Percentiles rank a stretch among this genome's conserved stretches.
phyloP scores from a whole-genome alignment of 2,113 vertebrate genomes.

The Strix aluco region DNA sequence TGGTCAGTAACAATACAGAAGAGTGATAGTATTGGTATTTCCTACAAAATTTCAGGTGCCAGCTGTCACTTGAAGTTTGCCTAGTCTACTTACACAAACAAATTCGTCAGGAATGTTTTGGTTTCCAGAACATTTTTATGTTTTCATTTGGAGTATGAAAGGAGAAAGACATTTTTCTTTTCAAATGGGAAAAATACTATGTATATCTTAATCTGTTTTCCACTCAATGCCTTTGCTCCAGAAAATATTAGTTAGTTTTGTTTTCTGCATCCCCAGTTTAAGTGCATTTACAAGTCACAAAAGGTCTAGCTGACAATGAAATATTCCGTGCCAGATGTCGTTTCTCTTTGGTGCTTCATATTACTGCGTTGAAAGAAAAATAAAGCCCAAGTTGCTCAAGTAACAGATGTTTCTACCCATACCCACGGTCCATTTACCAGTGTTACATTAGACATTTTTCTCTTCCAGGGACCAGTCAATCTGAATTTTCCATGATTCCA shows the following conservation, averaged over 20 bases:
- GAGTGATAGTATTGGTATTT: constrained; percentile 17
- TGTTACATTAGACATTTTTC: background rate
- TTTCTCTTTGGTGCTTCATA: background rate
- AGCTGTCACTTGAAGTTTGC: constrained; percentile 24
- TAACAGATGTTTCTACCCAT: constrained; percentile 31
- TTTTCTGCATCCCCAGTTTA: background rate
- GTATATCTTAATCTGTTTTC: background rate
- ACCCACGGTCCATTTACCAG: background rate
- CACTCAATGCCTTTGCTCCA: background rate
- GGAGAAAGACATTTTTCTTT: background rate
- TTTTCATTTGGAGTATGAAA: background rate
- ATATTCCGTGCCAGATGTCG: background rate
- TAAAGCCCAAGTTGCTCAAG: background rate
- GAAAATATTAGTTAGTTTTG: background rate
- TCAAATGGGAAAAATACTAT: background rate
- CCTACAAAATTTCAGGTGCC: constrained; percentile 15
- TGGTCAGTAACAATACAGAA: constrained; percentile 27
- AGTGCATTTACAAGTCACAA: constrained; percentile 3
- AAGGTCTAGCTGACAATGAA: constrained; percentile 14
- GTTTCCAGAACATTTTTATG: background rate
- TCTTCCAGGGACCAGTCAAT: background rate
- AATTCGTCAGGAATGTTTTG: background rate
- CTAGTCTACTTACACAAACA: background rate
- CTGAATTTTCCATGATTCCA: background rate
- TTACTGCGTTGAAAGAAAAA: constrained; percentile 1